Conservation (phyloP, 1,140 invertebrate species). For the Ptiloglossa arizonensis region DNA sequence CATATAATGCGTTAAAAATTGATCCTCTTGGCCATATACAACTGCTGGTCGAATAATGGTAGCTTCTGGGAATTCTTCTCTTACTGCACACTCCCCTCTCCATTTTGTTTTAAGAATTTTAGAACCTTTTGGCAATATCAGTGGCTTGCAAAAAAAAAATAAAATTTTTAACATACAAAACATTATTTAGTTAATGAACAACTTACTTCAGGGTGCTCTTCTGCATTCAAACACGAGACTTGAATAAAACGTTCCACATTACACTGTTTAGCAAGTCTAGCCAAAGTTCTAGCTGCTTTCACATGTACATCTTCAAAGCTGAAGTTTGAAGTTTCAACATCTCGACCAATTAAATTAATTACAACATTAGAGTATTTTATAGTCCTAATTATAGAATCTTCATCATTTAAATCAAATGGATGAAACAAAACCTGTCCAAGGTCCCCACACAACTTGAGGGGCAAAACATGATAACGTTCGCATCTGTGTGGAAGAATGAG, state of each 20-base stretch:
- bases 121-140: conserved; percentile 85
- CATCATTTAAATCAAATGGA: conserved; percentile 93
- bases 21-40: conserved; percentile 94
- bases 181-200: conserved; percentile 55
- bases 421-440: conserved; percentile 97
- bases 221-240: conserved; percentile 89
- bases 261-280: conserved; percentile 87
- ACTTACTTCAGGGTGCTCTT: conserved; percentile 84
- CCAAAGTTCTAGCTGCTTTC: conserved; percentile 87
- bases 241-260: conserved; percentile 94
- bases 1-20: conserved; percentile 87
- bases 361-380: conserved; percentile 98
- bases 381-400: conserved; percentile 92
- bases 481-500: conserved; percentile 96
- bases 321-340: conserved; percentile 96
- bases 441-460: conserved; percentile 94
- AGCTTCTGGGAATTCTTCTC: conserved; percentile 97
- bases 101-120: conserved; percentile 88
- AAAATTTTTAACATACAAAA: neutral
- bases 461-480: conserved; percentile 89
- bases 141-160: conserved; percentile 71
- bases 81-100: conserved; percentile 92
- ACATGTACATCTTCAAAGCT: conserved; percentile 91
- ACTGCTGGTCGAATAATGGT: conserved; percentile 95
- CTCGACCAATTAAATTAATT: conserved; percentile 95